A percentile compares a stretch with the other conserved stretches of the same genome.
Evolutionary conservation across 2,113 vertebrate species (phyloP).

Genomic region (Halcyon malimbica): DNA sequence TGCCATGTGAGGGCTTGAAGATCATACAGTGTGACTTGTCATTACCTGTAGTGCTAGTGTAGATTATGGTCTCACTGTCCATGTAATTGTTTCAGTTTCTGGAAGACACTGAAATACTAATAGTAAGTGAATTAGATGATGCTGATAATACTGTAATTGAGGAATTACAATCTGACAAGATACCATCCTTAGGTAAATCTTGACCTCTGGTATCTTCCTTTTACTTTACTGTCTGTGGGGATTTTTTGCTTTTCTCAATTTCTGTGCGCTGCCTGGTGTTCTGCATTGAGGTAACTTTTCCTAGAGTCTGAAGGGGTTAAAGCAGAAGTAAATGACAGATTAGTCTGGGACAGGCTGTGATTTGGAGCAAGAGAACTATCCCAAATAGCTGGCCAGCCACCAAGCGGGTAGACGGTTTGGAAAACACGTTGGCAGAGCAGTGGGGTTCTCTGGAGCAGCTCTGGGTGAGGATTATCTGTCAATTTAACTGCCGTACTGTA

Average conservation of each 20-base stretch:
- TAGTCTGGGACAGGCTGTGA: constrained; percentile 29
- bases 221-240: not conserved
- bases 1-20: not conserved
- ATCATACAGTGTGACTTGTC: not conserved
- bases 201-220: not conserved
- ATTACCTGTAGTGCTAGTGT: not conserved
- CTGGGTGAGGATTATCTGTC: constrained; percentile 17
- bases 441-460: constrained; percentile 11
- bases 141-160: not conserved
- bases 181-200: not conserved
- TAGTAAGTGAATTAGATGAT: not conserved
- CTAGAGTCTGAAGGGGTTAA: constrained; percentile 26
- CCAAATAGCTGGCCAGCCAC: constrained; percentile 18
- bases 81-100: not conserved
- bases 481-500: not conserved
- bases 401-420: not conserved
- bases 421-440: not conserved
- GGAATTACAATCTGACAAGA: not conserved
- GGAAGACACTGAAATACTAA: not conserved
- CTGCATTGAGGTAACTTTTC: not conserved
- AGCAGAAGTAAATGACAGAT: constrained; percentile 21
- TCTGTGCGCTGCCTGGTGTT: rapidly evolving
- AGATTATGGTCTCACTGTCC: not conserved
- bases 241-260: not conserved
- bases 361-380: constrained; percentile 35